Base-by-base conservation (phyloP, 2,888 invertebrate species). In the Omphaloscelis lunosa region DNA sequence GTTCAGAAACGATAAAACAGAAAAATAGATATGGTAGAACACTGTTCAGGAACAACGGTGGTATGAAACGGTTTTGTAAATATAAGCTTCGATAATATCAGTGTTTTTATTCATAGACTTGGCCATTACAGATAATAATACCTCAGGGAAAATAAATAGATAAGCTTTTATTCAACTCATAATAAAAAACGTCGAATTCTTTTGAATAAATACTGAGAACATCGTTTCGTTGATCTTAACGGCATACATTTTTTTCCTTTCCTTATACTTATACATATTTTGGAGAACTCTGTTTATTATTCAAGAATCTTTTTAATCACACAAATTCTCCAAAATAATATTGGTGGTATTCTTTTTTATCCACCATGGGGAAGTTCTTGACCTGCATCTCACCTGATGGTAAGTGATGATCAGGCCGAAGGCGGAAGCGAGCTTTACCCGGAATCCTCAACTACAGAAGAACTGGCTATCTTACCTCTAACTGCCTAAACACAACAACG, bases 21-120 rank as follows among this genome's bases (percentile, higher is more conserved):
- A 20, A 65, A 68, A 83, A 68, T 58, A 17, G 6, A 66, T 61
- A 66, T 45, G 27, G 2, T 51, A 41, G 34, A 29, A 56, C 20
- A 11, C 11, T 65, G 6, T 45, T 51, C 12, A 12, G 17, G 1
- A 79, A 39, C 39, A 66, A 59, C 6, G 5, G 7, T 48, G 20
- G 23, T 29, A 48, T 51, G 20, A 56, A 68, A 58, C 17, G 1
- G n/a, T 34, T 82, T 62, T 53, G 5, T 5, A 53, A 77, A 68
- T 27, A 62, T 34, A 39, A 23, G 34, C 34, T 61, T n/a, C 15
- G 12, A 29, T 62, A 39, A 27, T 27, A n/a, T 48, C 29, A n/a
- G n/a, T 41, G n/a, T 79, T 70, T 34, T 34, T 34, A 34, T 53
- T 72, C 0, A 2, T 34, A 23, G n/a, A 59, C 11, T 29, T 6